phyloP scores from a whole-genome alignment of 2,888 invertebrate species.

The Stenotaenia linearis region DNA sequence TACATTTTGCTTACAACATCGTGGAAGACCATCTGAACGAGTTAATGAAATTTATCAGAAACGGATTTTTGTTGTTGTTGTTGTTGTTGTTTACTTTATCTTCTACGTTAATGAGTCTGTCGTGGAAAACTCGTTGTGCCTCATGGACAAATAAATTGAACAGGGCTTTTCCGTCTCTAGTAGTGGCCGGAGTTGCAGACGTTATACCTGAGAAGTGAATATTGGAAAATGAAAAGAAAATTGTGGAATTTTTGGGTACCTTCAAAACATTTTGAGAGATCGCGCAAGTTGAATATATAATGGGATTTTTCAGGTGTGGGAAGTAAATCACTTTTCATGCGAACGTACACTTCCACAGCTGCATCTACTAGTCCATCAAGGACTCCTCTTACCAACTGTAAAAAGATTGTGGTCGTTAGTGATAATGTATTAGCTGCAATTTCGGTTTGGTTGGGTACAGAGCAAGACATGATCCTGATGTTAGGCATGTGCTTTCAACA shows the following conservation, averaged over 20 bases:
- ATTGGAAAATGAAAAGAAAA: too few species aligned
- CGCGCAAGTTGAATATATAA: constrained; percentile 53
- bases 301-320: constrained; percentile 49
- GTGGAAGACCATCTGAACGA: background rate
- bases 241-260: too few species aligned
- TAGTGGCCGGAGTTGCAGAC: background rate
- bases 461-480: too few species aligned
- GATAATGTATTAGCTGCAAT: too few species aligned
- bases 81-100: constrained; percentile 42
- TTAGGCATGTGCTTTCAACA: too few species aligned
- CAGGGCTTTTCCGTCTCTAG: background rate
- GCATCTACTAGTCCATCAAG: constrained; percentile 45
- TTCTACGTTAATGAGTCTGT: constrained; percentile 47
- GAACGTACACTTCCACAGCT: constrained; percentile 48
- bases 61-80: background rate
- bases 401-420: too few species aligned
- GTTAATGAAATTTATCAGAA: background rate
- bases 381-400: too few species aligned
- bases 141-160: constrained; percentile 30
- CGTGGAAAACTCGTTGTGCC: constrained; percentile 45
- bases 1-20: background rate
- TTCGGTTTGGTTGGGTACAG: too few species aligned
- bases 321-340: constrained; percentile 45
- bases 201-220: constrained; percentile 27
- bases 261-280: constrained; percentile 83